A percentile compares a stretch with the other conserved stretches of the same genome.
Conservation (phyloP, 2,113 vertebrate species). For the Phainopepla nitens region DNA sequence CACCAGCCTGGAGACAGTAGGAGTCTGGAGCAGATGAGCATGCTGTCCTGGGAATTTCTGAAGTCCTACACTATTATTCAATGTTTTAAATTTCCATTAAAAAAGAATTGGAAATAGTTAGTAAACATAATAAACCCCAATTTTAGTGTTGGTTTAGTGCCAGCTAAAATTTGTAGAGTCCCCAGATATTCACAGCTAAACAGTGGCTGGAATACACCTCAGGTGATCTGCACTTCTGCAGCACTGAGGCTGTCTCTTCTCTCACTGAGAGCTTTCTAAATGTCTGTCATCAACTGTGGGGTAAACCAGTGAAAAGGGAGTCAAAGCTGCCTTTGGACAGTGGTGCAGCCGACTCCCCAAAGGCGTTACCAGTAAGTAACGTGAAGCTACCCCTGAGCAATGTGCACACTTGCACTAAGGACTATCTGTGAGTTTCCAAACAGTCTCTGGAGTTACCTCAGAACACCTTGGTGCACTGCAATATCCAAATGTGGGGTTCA, state of each 20-base stretch:
- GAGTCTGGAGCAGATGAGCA: not conserved
- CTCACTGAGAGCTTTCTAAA: not conserved
- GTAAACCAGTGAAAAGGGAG: not conserved
- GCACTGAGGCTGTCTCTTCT: not conserved
- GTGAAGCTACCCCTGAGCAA: not conserved
- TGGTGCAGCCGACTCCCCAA: not conserved
- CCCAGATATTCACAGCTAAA: not conserved
- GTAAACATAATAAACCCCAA: not conserved
- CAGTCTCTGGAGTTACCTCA: not conserved
- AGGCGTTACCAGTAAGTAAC: not conserved
- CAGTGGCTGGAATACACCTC: not conserved
- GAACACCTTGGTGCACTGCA: not conserved
- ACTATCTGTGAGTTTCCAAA: not conserved
- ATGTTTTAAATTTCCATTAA: not conserved
- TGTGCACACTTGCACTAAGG: not conserved
- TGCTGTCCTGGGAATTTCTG: not conserved
- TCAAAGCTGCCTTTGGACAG: not conserved
- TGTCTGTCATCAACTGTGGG: not conserved
- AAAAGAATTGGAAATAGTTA: not conserved
- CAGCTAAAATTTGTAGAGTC: not conserved
- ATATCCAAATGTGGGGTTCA: not conserved
- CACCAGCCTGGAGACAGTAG: constrained; percentile 6
- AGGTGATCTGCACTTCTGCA: not conserved
- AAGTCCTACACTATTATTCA: not conserved
- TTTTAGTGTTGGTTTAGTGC: not conserved